Conservation (phyloP, 2,797 vertebrate genomes). For the Xyrichtys novacula region DNA sequence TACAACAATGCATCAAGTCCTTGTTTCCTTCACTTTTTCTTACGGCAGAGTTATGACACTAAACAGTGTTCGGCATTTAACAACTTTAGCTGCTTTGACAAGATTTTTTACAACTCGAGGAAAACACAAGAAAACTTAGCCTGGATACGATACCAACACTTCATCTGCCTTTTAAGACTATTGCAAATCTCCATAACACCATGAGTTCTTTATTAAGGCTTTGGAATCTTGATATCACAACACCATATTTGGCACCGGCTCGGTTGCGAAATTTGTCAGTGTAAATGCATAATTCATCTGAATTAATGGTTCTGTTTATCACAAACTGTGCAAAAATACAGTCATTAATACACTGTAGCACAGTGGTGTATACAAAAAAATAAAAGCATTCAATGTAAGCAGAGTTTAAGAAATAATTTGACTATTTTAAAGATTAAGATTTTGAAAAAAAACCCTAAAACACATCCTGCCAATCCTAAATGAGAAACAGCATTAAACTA, state of each 20-base stretch:
- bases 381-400: conserved; percentile 48
- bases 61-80: too few species aligned
- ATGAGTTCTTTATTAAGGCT: conserved; percentile 1
- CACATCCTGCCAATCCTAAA: neutral
- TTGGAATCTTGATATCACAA: neutral
- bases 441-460: neutral
- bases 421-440: neutral
- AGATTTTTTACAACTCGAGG: too few species aligned
- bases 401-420: conserved; percentile 23
- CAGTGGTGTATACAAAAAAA: conserved; percentile 49
- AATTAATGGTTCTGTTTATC: conserved; percentile 49
- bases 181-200: neutral
- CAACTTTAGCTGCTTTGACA: too few species aligned
- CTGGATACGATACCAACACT: neutral
- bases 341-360: conserved; percentile 58
- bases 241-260: neutral
- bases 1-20: too few species aligned
- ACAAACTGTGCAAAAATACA: conserved; percentile 74
- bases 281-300: conserved; percentile 41
- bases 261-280: conserved; percentile 17
- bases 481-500: too few species aligned
- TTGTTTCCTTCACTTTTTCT: too few species aligned
- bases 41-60: too few species aligned
- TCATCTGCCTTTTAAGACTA: neutral
- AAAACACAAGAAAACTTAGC: too few species aligned